Percentiles rank a stretch among this genome's conserved stretches.
Conservation (phyloP, 2,113 vertebrate genomes). For the Protobothrops mucrosquamatus region DNA sequence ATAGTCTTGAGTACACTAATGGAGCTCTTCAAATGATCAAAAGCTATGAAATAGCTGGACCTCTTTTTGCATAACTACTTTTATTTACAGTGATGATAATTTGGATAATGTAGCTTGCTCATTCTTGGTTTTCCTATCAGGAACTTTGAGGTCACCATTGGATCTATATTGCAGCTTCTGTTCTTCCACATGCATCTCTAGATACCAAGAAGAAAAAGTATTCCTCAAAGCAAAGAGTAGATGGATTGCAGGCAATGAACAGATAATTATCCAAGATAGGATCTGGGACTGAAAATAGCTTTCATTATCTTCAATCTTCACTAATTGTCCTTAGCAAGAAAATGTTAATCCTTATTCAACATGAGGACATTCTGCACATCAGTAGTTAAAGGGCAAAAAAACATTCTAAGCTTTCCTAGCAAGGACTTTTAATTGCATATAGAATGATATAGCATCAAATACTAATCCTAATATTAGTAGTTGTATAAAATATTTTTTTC, state of each 20-base stretch:
- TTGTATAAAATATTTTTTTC: conserved; percentile 14
- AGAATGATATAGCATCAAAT: neutral
- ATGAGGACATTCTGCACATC: conserved; percentile 60
- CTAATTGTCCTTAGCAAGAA: conserved; percentile 52
- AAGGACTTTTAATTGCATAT: neutral
- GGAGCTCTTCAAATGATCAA: neutral
- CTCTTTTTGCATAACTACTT: neutral
- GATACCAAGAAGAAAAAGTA: neutral
- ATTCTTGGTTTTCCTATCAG: conserved; percentile 15
- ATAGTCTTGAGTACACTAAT: neutral
- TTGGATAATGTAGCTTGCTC: conserved; percentile 8
- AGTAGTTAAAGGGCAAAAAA: conserved; percentile 29
- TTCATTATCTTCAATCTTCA: conserved; percentile 55
- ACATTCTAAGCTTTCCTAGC: neutral
- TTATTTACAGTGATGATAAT: conserved; percentile 2
- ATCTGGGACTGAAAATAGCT: conserved; percentile 56
- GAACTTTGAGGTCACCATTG: neutral
- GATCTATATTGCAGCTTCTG: neutral
- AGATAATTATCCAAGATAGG: conserved; percentile 9
- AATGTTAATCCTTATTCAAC: conserved; percentile 65
- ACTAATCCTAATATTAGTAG: conserved; percentile 22
- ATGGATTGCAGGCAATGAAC: conserved; percentile 20
- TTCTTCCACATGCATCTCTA: conserved; percentile 17
- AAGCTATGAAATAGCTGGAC: neutral
- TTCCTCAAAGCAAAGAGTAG: conserved; percentile 21